phyloP scores from a whole-genome alignment of 2,113 vertebrate species.

The Chamaea fasciata region DNA sequence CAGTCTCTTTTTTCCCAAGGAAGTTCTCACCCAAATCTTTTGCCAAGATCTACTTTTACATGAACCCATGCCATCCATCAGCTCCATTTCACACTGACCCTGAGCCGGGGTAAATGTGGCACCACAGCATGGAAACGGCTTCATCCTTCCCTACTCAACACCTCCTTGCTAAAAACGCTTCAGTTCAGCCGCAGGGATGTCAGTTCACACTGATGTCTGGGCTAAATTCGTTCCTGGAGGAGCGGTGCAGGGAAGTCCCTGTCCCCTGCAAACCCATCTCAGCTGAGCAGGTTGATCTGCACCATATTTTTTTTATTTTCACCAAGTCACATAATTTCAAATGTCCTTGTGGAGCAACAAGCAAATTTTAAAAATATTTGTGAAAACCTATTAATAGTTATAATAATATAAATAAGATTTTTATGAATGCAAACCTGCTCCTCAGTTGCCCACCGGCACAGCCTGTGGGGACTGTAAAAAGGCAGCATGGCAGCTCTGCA shows the following conservation, averaged over 20 bases:
- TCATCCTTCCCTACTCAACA: background rate
- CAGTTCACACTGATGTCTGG: background rate
- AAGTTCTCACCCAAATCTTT: background rate
- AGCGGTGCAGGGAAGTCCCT: background rate
- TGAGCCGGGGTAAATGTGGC: background rate
- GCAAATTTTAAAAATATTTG: background rate
- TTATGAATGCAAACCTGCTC: background rate
- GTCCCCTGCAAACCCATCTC: background rate
- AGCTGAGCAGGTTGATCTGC: background rate
- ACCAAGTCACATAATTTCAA: background rate
- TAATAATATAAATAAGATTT: background rate
- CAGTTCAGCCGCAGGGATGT: background rate
- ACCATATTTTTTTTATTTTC: background rate
- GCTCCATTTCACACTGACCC: background rate
- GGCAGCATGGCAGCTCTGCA: fast-evolving
- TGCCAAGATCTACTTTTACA: background rate
- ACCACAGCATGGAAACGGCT: background rate
- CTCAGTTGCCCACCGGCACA: background rate
- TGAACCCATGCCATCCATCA: background rate
- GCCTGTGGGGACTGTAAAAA: background rate
- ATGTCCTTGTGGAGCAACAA: fast-evolving
- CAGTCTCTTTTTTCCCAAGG: background rate
- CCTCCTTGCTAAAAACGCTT: background rate
- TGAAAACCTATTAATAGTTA: background rate
- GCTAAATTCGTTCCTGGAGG: background rate